Evolutionary conservation across 2,113 vertebrate species (phyloP), one percentile per base, ranked within the genome.

Genomic region (Parus major): DNA sequence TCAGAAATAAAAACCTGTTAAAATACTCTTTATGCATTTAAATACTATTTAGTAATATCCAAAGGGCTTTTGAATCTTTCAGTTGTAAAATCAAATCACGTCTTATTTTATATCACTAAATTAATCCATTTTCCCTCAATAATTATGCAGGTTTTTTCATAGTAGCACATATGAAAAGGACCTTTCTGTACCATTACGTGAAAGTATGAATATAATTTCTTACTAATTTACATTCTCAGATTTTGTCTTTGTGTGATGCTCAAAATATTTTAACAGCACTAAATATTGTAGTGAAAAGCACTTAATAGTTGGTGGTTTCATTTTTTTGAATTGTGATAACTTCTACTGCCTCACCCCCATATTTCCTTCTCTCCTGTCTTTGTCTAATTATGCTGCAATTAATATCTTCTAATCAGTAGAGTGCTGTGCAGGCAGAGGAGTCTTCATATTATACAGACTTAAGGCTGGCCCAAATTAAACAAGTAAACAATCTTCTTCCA

Each of bases 401-500:
- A 77, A 55, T 28, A 44, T n/a, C 20, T 7, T 66, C 4, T 70
- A 31, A 64, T 61, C 17, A 70, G 5, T 22, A 55, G 20, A 88
- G 36, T 6, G 4, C 11, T 78, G 7, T n/a, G 28, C 28, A 78
- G 25, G 33, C n/a, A 47, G 18, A 63, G 8, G 7, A 69, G 5
- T n/a, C 65, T n/a, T 86, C 28, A 17, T 36, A 41, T 65, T 39
- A 52, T 27, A 15, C 10, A 35, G 41, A 50, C 31, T 35, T 75
- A 55, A 64, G 2, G 0, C 9, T 28, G 6, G 5, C 4, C 7
- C 9, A 11, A 66, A 3, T 11, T 17, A 47, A 68, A 33, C 13
- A 57, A 49, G 41, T 57, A 33, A 66, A 80, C 4, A 47, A 9
- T 47, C 19, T 47, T 89, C 6, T 91, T 86, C 20, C 23, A 31